phyloP scores from a whole-genome alignment of 2,888 invertebrate genomes.

The Lacanobia oleracea region DNA sequence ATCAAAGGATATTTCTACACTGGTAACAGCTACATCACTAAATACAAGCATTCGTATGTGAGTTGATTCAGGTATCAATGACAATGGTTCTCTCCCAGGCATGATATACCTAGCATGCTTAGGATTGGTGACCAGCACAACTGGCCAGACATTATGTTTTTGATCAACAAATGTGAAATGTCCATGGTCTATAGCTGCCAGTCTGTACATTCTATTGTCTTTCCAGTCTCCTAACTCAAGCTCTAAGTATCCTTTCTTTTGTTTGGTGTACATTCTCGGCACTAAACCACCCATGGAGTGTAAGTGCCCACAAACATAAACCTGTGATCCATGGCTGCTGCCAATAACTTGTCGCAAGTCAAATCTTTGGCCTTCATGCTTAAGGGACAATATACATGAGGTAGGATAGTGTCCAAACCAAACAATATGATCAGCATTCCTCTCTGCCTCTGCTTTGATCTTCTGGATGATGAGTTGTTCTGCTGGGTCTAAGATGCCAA shows the following conservation, averaged over 20 bases:
- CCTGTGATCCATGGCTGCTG: slow-evolving; percentile 91
- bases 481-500: slow-evolving; percentile 92
- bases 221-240: slow-evolving; percentile 98
- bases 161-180: slow-evolving; percentile 96
- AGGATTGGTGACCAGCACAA: slow-evolving; percentile 97
- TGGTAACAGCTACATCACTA: slow-evolving; percentile 92
- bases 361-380: slow-evolving; percentile 85
- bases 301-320: slow-evolving; percentile 97
- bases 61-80: slow-evolving; percentile 92
- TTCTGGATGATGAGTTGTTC: slow-evolving; percentile 91
- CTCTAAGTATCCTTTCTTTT: slow-evolving; percentile 95
- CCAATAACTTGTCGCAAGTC: slow-evolving; percentile 91
- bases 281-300: slow-evolving; percentile 95
- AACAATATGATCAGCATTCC: slow-evolving; percentile 83
- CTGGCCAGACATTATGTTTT: slow-evolving; percentile 94
- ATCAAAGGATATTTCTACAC: slow-evolving; percentile 93
- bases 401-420: slow-evolving; percentile 98
- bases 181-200: slow-evolving; percentile 97
- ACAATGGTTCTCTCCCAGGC: slow-evolving; percentile 93
- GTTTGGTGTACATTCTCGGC: slow-evolving; percentile 96
- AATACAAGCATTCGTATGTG: slow-evolving; percentile 96
- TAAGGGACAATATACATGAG: slow-evolving; percentile 94
- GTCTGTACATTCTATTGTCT: slow-evolving; percentile 95
- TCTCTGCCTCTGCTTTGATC: slow-evolving; percentile 90
- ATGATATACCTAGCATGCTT: slow-evolving; percentile 94